A percentile compares a stretch with the other conserved stretches of the same genome.
Conservation (phyloP, 2,888 invertebrate species). For the Glyphotaelius pellucidus region DNA sequence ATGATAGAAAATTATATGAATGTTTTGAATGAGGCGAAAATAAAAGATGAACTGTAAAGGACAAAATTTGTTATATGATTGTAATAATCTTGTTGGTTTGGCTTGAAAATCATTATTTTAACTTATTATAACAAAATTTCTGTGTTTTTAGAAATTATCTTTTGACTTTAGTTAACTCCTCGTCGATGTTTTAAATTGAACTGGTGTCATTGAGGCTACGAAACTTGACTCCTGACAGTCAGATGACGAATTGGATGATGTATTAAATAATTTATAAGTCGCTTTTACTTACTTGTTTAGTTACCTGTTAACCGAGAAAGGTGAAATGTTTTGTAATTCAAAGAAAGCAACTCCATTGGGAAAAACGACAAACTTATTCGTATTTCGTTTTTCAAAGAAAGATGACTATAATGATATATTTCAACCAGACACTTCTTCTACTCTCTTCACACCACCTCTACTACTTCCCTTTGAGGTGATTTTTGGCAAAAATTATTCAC, state of each 20-base stretch:
- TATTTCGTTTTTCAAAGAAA: background rate
- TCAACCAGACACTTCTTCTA: background rate
- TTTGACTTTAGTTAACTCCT: background rate
- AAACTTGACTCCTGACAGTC: background rate
- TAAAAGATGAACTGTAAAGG: constrained; percentile 63
- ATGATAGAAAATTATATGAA: constrained; percentile 64
- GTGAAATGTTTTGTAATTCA: background rate
- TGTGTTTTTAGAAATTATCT: background rate
- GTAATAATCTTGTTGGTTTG: background rate
- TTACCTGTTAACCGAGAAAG: background rate
- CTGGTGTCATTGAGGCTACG: background rate
- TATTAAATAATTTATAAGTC: background rate
- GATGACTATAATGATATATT: background rate
- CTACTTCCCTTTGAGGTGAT: no score
- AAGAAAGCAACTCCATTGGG: no score
- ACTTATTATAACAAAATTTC: background rate
- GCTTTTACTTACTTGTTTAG: background rate
- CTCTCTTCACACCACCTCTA: no score
- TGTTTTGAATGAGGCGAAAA: constrained; percentile 60
- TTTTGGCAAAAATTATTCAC: no score
- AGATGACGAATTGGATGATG: background rate
- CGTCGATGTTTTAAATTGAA: background rate
- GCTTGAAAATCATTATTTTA: background rate
- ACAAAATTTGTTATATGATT: background rate
- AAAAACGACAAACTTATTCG: no score